phyloP scores from a whole-genome alignment of 2,888 invertebrate species.

The Adelognathus sp. region DNA sequence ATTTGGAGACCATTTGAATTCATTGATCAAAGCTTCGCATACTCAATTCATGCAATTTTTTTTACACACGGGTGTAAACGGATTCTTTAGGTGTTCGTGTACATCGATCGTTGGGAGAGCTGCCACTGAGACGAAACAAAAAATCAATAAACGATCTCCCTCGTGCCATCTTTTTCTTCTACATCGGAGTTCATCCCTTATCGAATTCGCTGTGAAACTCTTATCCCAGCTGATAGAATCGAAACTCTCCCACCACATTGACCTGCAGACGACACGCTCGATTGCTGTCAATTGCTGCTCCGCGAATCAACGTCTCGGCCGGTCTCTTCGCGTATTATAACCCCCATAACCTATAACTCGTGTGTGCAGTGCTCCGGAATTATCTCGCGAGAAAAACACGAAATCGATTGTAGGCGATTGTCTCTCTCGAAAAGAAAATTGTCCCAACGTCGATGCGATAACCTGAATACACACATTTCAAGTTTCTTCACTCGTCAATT shows the following conservation, averaged over 20 bases:
- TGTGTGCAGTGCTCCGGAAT: background rate
- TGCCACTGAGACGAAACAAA: too few relatives aligned
- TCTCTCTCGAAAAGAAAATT: background rate
- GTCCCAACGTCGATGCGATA: slow-evolving; percentile 9
- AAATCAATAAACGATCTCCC: too few relatives aligned
- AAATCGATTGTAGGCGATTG: background rate
- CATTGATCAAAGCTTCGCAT: too few relatives aligned
- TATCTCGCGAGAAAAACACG: background rate
- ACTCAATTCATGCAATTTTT: too few relatives aligned
- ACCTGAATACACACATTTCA: background rate
- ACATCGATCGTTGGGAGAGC: too few relatives aligned
- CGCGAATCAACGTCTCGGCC: background rate
- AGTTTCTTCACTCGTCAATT: background rate
- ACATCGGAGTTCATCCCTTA: background rate
- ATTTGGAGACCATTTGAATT: too few relatives aligned
- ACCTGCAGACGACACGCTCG: background rate
- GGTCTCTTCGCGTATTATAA: background rate
- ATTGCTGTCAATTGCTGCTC: background rate
- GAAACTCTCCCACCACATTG: background rate
- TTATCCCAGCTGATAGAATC: background rate
- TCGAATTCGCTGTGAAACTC: background rate
- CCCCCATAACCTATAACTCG: background rate
- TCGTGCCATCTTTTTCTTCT: too few relatives aligned
- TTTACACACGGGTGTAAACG: too few relatives aligned
- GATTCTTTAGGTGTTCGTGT: too few relatives aligned